These are phyloP conservation scores for Meghimatium bilineatum DNA, from an alignment of 2,888 invertebrate species.

Conservation along the genomic window DNA sequence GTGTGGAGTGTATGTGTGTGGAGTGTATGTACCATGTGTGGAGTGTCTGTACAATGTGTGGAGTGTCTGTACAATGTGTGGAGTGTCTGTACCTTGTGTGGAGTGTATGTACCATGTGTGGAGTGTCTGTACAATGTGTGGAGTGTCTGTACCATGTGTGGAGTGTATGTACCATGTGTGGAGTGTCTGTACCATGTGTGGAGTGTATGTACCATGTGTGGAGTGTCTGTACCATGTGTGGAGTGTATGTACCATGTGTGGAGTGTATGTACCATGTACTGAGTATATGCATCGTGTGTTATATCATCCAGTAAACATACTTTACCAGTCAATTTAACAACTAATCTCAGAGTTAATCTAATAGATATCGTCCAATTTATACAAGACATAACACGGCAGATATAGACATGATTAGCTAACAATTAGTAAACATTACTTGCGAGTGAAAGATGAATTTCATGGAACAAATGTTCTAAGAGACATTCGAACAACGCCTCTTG, in stretches of 20 bases:
- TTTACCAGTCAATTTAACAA: no score
- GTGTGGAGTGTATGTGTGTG: not conserved
- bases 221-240: not conserved
- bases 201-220: not conserved
- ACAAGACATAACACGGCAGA: no score
- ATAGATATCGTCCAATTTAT: no score
- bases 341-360: no score
- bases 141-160: not conserved
- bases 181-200: not conserved
- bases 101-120: not conserved
- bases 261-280: not conserved
- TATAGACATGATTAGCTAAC: no score
- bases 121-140: not conserved
- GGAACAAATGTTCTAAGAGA: not conserved
- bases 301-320: no score
- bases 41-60: not conserved
- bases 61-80: not conserved
- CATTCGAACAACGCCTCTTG: not conserved
- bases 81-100: no score
- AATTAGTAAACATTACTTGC: no score
- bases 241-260: not conserved
- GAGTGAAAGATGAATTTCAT: no score
- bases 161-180: not conserved
- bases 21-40: not conserved
- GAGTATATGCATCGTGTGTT: no score